phyloP scores from a whole-genome alignment of 2,797 vertebrate species.

The Callimico goeldii region DNA sequence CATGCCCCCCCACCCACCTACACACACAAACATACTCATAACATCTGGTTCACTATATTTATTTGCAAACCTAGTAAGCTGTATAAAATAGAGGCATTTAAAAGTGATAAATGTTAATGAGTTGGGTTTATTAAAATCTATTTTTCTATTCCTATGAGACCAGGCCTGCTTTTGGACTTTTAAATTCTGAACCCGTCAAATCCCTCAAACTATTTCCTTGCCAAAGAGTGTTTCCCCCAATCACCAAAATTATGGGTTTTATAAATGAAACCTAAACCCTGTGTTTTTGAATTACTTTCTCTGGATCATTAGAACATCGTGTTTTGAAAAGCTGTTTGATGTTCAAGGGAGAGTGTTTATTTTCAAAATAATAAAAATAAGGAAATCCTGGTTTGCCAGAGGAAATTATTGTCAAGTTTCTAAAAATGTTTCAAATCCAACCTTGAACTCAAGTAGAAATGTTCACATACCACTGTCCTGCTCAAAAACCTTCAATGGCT shows the following conservation, averaged over 20 bases:
- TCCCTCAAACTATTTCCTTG: slow-evolving; percentile 62
- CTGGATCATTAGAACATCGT: slow-evolving; percentile 73
- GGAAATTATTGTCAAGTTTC: slow-evolving; percentile 68
- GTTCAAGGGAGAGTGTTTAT: slow-evolving; percentile 74
- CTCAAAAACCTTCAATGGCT: slow-evolving; percentile 40
- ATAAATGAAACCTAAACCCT: slow-evolving; percentile 71
- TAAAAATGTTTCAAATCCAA: slow-evolving; percentile 69
- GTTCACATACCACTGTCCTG: slow-evolving; percentile 42
- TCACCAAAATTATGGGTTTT: slow-evolving; percentile 69
- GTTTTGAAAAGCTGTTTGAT: slow-evolving; percentile 78
- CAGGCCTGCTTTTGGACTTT: slow-evolving; percentile 65
- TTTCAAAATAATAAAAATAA: slow-evolving; percentile 77
- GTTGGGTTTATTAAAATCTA: slow-evolving; percentile 70
- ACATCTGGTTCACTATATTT: not conserved
- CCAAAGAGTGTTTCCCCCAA: slow-evolving; percentile 62
- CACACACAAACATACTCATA: not conserved
- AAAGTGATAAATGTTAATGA: slow-evolving; percentile 67
- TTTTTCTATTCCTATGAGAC: slow-evolving; percentile 62
- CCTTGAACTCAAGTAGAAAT: slow-evolving; percentile 69
- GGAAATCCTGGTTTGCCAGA: slow-evolving; percentile 71
- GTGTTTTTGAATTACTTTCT: slow-evolving; percentile 76
- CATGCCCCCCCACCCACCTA: fast-evolving
- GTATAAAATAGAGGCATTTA: slow-evolving; percentile 65
- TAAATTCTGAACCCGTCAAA: slow-evolving; percentile 68
- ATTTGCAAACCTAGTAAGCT: slow-evolving; percentile 56